Base-by-base conservation (phyloP, 2,797 vertebrate species). In the Sebastes nivosus region DNA sequence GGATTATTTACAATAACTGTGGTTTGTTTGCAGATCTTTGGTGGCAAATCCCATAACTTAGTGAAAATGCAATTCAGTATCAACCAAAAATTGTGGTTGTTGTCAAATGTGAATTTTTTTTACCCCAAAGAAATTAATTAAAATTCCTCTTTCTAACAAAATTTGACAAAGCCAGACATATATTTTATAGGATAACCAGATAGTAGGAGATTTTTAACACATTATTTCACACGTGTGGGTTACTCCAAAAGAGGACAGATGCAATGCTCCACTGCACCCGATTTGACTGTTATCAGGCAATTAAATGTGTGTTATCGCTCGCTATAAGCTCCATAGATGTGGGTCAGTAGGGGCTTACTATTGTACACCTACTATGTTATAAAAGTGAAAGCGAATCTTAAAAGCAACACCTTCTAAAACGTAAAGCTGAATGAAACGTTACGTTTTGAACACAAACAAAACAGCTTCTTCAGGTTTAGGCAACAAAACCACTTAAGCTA, bases 1-100 rank as follows among this genome's bases (percentile, higher is more conserved):
- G 36, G 36, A 82, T 82, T 72, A 60, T 82, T 82, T 71, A 83
- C 2, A 82, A 36, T 69, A 70, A 82, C 20, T 69, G 67, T 57
- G 34, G 63, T 73, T 85, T 78, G 32, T 80, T 77, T 84, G 38
- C 32, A 75, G 27, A 52, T 27, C 5, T 36, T 64, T 81, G 76
- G 59, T 63, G 58, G 55, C 55, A 78, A 75, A 86, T 78, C 36
- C 4, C 32, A 34, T 63, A 46, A 74, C 20, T 8, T 16, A 61
- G 29, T 36, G 27, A 66, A 74, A 73, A 77, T 71, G 16, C 4
- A 82, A 55, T 29, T 83, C 7, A 54, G 3, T 73, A 32, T 34
- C 16, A 71, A 65, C 58, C 18, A 38, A 67, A 25, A 67, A 67
- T 25, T 52, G 24, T 50, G 38, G 25, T 67, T 66, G 5, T 27